Evolutionary conservation across 2,888 invertebrate genomes (phyloP).

Genomic region (Limnephilus lunatus): DNA sequence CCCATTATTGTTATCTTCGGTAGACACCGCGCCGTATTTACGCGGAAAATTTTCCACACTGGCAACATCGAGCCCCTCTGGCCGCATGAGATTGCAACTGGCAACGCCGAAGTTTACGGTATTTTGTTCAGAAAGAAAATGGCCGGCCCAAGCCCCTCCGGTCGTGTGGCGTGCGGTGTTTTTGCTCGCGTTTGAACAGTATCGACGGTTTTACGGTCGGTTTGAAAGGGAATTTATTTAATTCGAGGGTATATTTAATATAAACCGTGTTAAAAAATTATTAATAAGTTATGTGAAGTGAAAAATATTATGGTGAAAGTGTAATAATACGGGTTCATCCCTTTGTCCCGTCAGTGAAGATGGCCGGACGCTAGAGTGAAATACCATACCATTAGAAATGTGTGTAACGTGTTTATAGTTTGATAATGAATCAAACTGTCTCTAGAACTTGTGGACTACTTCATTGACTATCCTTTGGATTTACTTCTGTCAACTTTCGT

Average conservation of each 20-base stretch:
- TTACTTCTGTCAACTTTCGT: constrained; percentile 20
- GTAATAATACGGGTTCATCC: constrained; percentile 55
- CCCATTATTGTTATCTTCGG: background rate
- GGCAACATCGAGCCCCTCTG: background rate
- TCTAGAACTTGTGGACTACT: constrained; percentile 32
- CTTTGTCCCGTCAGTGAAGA: constrained; percentile 58
- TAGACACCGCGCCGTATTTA: background rate
- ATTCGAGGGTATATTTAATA: constrained; percentile 20
- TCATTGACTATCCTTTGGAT: constrained; percentile 37
- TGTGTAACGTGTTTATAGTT: constrained; percentile 54
- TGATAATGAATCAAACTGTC: constrained; percentile 53
- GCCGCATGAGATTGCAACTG: constrained; percentile 33
- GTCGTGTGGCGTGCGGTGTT: constrained; percentile 58
- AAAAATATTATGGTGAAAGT: constrained; percentile 57
- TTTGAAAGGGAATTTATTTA: constrained; percentile 53
- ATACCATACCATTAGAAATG: constrained; percentile 56
- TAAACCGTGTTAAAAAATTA: constrained; percentile 49
- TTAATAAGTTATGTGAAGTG: constrained; percentile 58
- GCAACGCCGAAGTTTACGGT: constrained; percentile 58
- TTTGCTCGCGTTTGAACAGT: constrained; percentile 57
- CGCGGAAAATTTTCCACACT: background rate
- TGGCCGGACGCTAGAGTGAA: constrained; percentile 58
- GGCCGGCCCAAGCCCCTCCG: constrained; percentile 60
- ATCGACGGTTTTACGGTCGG: constrained; percentile 51
- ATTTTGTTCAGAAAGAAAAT: constrained; percentile 64